Evolutionary conservation across 2,113 vertebrate genomes (phyloP).

Genomic region (Psittacula cyanocephala): DNA sequence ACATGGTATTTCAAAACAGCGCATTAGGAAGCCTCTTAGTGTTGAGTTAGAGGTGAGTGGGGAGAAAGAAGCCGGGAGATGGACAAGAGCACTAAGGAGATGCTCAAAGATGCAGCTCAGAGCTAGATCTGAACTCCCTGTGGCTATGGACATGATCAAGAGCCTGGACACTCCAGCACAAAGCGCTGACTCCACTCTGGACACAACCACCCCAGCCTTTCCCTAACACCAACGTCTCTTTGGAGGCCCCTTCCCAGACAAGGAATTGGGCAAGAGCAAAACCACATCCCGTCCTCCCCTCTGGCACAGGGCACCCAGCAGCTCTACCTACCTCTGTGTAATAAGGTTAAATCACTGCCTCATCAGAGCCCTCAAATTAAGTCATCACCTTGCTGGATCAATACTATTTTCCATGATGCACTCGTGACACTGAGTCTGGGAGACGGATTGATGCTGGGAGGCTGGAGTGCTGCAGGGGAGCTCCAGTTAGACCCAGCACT

Average conservation of each 20-base stretch:
- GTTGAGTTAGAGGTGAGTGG: neutral
- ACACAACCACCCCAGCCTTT: neutral
- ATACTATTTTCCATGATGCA: slow-evolving; percentile 60
- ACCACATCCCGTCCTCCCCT: neutral
- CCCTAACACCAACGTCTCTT: fast-evolving
- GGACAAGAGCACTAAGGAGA: neutral
- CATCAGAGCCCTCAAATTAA: slow-evolving; percentile 46
- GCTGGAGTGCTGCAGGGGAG: neutral
- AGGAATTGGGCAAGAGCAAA: neutral
- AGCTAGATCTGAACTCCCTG: neutral
- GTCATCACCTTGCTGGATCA: slow-evolving; percentile 49
- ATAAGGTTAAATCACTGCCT: slow-evolving; percentile 36
- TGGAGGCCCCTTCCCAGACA: neutral
- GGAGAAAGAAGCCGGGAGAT: neutral
- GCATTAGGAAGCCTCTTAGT: neutral
- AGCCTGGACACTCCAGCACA: neutral
- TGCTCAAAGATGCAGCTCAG: neutral
- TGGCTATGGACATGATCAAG: neutral
- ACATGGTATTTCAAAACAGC: neutral
- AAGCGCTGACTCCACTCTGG: neutral
- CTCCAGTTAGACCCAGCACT: neutral
- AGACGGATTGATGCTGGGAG: slow-evolving; percentile 50
- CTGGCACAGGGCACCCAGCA: neutral
- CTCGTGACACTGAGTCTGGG: neutral
- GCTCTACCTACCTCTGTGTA: slow-evolving; percentile 10